These are phyloP conservation scores for Platerodrilus igneus DNA, from an alignment of 2,888 invertebrate genomes.

Conservation along the genomic window DNA sequence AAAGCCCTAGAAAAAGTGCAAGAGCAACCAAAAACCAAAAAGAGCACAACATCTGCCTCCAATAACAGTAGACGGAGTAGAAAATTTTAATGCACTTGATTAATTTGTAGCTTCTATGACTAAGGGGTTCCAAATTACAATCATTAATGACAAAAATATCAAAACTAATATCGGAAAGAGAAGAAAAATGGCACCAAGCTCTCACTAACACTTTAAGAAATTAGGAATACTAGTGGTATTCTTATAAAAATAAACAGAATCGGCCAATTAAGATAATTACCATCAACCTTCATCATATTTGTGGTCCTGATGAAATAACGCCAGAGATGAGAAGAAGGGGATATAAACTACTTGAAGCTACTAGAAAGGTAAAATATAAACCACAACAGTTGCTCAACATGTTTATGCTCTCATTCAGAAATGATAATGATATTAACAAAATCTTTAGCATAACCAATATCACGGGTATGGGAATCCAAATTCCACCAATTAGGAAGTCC, in stretches of 20 bases:
- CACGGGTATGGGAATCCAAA: conserved; percentile 13
- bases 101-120: neutral
- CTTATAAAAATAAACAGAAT: conserved; percentile 16
- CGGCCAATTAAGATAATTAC: conserved; percentile 11
- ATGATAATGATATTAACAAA: conserved; percentile 12
- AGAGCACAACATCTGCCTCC: neutral
- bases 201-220: conserved; percentile 7
- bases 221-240: conserved; percentile 10
- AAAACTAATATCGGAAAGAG: conserved; percentile 10
- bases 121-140: conserved; percentile 10
- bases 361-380: conserved; percentile 10
- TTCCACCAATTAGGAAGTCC: conserved; percentile 11
- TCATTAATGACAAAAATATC: conserved; percentile 12
- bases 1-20: neutral
- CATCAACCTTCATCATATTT: conserved; percentile 7
- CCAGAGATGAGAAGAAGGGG: conserved; percentile 8
- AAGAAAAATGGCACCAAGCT: conserved; percentile 8
- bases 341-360: conserved; percentile 13
- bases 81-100: conserved; percentile 6
- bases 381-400: conserved; percentile 12
- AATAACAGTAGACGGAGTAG: conserved; percentile 6
- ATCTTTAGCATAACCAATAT: conserved; percentile 7
- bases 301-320: conserved; percentile 4
- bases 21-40: neutral
- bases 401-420: conserved; percentile 11